These are phyloP conservation scores for Myrmophylax atrothorax DNA, from an alignment of 2,113 vertebrate genomes.

Conservation along the genomic window DNA sequence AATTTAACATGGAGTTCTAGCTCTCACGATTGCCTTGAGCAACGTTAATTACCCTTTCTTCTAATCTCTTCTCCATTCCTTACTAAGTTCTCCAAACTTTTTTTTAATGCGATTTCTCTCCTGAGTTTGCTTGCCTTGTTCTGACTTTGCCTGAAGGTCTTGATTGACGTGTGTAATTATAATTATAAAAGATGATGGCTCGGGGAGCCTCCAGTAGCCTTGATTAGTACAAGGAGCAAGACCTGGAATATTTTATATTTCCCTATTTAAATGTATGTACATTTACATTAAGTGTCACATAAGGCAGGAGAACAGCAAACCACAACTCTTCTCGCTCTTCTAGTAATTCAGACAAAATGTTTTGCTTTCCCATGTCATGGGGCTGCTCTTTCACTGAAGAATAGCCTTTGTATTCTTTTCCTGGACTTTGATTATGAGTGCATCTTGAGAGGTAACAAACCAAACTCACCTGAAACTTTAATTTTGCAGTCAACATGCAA, in stretches of 20 bases:
- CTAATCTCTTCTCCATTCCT: conserved; percentile 37
- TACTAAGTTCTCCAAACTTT: conserved; percentile 17
- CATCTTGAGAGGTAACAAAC: too few species aligned
- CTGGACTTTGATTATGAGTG: too few species aligned
- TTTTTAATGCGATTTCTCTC: conserved; percentile 25
- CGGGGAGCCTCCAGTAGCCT: conserved; percentile 74
- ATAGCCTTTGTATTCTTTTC: too few species aligned
- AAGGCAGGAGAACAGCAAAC: too few species aligned
- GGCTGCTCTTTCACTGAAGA: too few species aligned
- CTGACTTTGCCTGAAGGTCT: conserved; percentile 71
- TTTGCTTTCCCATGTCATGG: too few species aligned
- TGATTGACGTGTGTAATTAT: conserved; percentile 76
- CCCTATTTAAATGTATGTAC: conserved; percentile 39
- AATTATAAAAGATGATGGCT: conserved; percentile 76
- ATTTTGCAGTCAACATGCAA: too few species aligned
- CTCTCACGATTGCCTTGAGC: conserved; percentile 55
- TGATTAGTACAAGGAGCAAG: conserved; percentile 60
- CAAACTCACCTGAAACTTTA: too few species aligned
- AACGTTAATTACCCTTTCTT: conserved; percentile 64
- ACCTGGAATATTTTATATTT: conserved; percentile 69
- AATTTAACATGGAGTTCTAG: conserved; percentile 56
- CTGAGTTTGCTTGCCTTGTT: conserved; percentile 56
- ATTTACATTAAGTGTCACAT: conserved; percentile 33
- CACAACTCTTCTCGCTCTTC: too few species aligned
- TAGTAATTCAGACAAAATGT: too few species aligned